Base-by-base conservation (phyloP, 2,888 invertebrate genomes). In the Seira musarum region DNA sequence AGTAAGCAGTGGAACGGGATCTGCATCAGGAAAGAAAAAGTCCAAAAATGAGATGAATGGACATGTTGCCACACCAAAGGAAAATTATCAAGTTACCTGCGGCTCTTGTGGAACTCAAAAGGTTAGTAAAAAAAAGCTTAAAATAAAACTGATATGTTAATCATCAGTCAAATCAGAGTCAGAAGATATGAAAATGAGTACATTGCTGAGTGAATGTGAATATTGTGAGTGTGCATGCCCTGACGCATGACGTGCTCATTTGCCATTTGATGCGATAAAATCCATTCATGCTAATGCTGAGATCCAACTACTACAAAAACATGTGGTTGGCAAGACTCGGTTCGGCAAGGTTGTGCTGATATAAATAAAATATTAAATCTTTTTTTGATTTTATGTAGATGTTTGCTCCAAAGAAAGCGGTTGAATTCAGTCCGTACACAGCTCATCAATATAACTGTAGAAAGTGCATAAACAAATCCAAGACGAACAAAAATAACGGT, bases 391-490 rank as follows among this genome's bases (percentile, higher is more conserved):
- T 68, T 53, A 65, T 66, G 8, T 40, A 84, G 84, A 77, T 60
- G 60, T 80, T 84, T 22, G 68, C 81, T 15, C 35, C 81, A 10
- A 84, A 82, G 61, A 84, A 84, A 61, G 84, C 84, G 0, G 8
- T 70, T 2, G 80, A 81, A 21, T 84, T 64, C 57, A 71, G 69
- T 69, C 82, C 82, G 10, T 74, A 74, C 70, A 84, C 82, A 6
- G 17, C 66, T 6, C 68, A 76, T 30, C 81, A 82, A 53, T 83
- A 81, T 68, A 83, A 80, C 74, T 84, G 84, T 60, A 60, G 84
- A 25, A 77, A 82, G 53, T 84, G 84, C 57, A 76, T 82, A 10
- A 84, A 84, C 30, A 82, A 82, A 71, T 82, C 83, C 22, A 82
- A 77, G 35, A 80, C 75, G 1, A 73, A 22, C 53, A 82, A 82